Conservation (phyloP, 2,888 invertebrate genomes). For the Drosophila quinaria region DNA sequence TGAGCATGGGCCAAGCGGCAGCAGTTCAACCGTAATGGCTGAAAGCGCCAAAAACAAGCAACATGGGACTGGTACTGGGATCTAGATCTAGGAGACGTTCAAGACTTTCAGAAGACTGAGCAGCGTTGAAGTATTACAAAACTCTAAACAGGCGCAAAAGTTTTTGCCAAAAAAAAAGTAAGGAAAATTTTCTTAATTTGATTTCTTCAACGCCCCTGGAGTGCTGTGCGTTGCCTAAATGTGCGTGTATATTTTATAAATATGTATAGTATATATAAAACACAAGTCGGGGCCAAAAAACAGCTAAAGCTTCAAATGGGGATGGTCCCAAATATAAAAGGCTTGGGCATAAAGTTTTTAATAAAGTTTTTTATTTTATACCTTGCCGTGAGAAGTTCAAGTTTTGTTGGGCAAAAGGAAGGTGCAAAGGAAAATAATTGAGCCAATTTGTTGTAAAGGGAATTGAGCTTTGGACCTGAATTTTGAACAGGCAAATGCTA, state of each 20-base stretch:
- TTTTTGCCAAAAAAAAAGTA: slow-evolving; percentile 47
- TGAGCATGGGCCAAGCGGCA: slow-evolving; percentile 53
- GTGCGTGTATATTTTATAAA: slow-evolving; percentile 72
- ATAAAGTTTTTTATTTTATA: slow-evolving; percentile 74
- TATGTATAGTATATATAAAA: slow-evolving; percentile 16
- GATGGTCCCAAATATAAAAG: slow-evolving; percentile 54
- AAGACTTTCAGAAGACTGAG: slow-evolving; percentile 5
- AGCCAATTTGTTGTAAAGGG: slow-evolving; percentile 75
- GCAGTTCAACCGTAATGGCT: slow-evolving; percentile 59
- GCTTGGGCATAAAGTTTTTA: slow-evolving; percentile 77
- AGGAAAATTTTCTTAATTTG: slow-evolving; percentile 80
- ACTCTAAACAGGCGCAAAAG: slow-evolving; percentile 74
- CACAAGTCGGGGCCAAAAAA: slow-evolving; percentile 21
- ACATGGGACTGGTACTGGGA: slow-evolving; percentile 45
- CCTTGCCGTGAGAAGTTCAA: slow-evolving; percentile 39
- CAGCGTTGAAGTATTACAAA: slow-evolving; percentile 70
- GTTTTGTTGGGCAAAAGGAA: slow-evolving; percentile 8
- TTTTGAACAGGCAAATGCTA: slow-evolving; percentile 13
- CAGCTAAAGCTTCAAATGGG: slow-evolving; percentile 49
- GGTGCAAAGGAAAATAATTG: slow-evolving; percentile 68
- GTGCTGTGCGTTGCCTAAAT: slow-evolving; percentile 65
- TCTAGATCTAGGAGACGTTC: slow-evolving; percentile 28
- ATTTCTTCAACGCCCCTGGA: slow-evolving; percentile 78
- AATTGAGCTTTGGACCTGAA: slow-evolving; percentile 48
- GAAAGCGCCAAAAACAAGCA: slow-evolving; percentile 48